Evolutionary conservation across 2,888 invertebrate species (phyloP), one percentile per base, ranked within the genome.

Genomic region (Aradus depressus): DNA sequence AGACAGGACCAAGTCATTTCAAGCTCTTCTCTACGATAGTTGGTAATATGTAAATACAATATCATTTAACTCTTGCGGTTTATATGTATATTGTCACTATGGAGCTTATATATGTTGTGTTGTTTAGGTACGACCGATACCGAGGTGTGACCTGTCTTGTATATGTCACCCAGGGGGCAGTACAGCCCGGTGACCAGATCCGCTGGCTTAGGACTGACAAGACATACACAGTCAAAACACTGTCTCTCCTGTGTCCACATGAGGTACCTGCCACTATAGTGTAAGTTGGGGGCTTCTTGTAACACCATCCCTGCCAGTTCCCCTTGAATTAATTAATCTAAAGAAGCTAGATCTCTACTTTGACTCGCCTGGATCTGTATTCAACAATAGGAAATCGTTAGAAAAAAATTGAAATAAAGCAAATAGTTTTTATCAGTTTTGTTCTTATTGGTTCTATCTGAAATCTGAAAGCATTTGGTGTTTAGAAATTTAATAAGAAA

Each of bases 41-140:
- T 92, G 90, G 85, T 61, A 54, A 25, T n/a, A n/a, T n/a, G n/a
- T n/a, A n/a, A n/a, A n/a, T n/a, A n/a, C n/a, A n/a, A n/a, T n/a
- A 39, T 16, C 21, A 16, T 16, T 6, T 39, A 39, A 5, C 21
- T 19, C 5, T 39, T 5, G 16, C 21, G 6, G 14, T 21, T 1
- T 23, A 31, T 16, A 2, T 16, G 12, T 14, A 2, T 1, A 21
- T 14, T 16, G 6, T 18, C 6, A 8, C 16, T 10, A 23, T 41
- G 21, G 21, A 41, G 5, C n/a, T 41, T 6, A 12, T 35, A 1
- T 26, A 3, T 39, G 72, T 95, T 51, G 92, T 92, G 69, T 96
- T 97, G 64, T 90, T 89, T 50, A 91, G 90, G 85, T 95, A 82
- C 68, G 90, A 96, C 66, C 80, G 77, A 59, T 92, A 84, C 64